A percentile compares a stretch with the other conserved stretches of the same genome.
Evolutionary conservation across 2,888 invertebrate genomes (phyloP).

Genomic region (Drosophila hamatofila): DNA sequence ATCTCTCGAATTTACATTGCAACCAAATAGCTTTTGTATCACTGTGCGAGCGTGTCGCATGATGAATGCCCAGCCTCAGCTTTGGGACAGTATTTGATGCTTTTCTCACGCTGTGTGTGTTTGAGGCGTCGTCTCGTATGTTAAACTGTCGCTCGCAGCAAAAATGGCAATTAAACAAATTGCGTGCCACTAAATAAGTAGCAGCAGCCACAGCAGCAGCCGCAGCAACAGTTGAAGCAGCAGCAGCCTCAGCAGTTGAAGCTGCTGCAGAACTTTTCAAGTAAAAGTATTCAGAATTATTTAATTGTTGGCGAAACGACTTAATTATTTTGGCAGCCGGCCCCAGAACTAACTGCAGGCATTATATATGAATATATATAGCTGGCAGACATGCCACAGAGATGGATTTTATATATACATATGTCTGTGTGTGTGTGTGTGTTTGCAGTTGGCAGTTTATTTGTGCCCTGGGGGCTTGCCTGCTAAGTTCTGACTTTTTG

Average conservation of each 20-base stretch:
- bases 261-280: slow-evolving; percentile 33
- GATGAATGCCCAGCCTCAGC: slow-evolving; percentile 66
- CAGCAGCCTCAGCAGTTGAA: not conserved
- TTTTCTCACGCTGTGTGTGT: slow-evolving; percentile 74
- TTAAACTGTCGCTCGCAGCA: slow-evolving; percentile 84
- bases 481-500: slow-evolving; percentile 49
- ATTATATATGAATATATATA: slow-evolving; percentile 44
- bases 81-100: slow-evolving; percentile 57
- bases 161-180: slow-evolving; percentile 85
- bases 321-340: slow-evolving; percentile 82
- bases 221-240: not conserved
- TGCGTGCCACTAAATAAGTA: slow-evolving; percentile 58
- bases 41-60: slow-evolving; percentile 50
- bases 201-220: not conserved
- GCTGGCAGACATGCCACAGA: slow-evolving; percentile 47
- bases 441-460: slow-evolving; percentile 5
- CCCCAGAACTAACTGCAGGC: slow-evolving; percentile 59
- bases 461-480: slow-evolving; percentile 40
- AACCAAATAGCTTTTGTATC: not conserved
- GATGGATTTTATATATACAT: slow-evolving; percentile 13
- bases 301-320: slow-evolving; percentile 85
- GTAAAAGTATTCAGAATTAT: slow-evolving; percentile 72
- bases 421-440: not conserved
- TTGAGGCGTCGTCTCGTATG: slow-evolving; percentile 79
- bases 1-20: not conserved